Evolutionary conservation across 2,888 invertebrate genomes (phyloP), one percentile per base, ranked within the genome.

Genomic region (Drosophila melanocephala): DNA sequence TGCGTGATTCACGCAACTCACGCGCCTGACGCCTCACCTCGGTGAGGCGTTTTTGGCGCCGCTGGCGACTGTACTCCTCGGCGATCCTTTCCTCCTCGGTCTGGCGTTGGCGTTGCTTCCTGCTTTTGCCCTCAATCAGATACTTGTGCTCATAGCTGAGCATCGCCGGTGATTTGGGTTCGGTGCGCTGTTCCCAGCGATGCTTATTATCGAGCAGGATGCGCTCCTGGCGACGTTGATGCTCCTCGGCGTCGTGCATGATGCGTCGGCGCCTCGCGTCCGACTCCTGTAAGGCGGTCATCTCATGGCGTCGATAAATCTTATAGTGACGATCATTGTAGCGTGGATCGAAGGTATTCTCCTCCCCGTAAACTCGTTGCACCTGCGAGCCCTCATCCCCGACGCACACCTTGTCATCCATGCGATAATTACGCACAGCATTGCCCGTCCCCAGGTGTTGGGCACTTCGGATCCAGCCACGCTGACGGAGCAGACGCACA

Each of bases 201-300:
- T 5, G 28, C 6, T 51, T 77, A 19, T 78, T 78, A 10, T 78
- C 77, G 16, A 57, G n/a, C 4, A 78, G 72, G 33, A 78, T 81
- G n/a, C 62, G 72, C 33, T 52, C 66, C 77, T 78, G 77, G 4
- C 81, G 77, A 0, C 81, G 77, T 60, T 63, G 72, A 63, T 78
- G 77, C 2, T 81, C 78, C 9, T 5, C 4, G 0, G 60, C n/a
- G 2, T 60, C 59, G 44, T 77, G 63, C 0, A 37, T 16, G 2
- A 77, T 44, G 16, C 56, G 44, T 1, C 77, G 81, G 5, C 77
- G 39, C 5, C 2, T n/a, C 0, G 64, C n/a, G 0, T 81, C 81
- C 0, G 51, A 2, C 0, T 81, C 63, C 10, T 39, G 47, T 9
- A 2, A 26, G 22, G 47, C 14, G 22, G 47, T 9, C 9, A 9